phyloP scores from a whole-genome alignment of 2,113 vertebrate genomes.

The Cephalophus harveyi region DNA sequence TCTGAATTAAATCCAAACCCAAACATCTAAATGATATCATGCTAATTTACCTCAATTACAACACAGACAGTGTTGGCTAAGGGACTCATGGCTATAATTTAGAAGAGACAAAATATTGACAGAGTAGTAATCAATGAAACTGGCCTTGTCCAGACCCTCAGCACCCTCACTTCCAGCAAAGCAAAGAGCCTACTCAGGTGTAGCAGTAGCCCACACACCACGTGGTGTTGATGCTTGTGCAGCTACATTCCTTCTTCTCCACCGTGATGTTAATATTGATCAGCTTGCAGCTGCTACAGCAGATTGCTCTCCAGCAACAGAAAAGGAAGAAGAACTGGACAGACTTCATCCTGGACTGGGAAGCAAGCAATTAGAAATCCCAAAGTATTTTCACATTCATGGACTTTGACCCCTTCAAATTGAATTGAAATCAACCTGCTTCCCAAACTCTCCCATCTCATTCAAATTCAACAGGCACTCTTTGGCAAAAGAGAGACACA shows the following conservation, averaged over 20 bases:
- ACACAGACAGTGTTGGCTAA: not conserved
- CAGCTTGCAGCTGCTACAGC: slow-evolving; percentile 79
- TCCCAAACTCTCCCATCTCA: not conserved
- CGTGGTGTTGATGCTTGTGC: slow-evolving; percentile 82
- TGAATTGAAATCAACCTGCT: not conserved
- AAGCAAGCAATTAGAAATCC: slow-evolving; percentile 26
- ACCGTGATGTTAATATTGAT: slow-evolving; percentile 85
- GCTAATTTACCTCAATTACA: slow-evolving; percentile 10
- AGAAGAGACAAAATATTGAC: not conserved
- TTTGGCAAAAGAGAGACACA: not conserved
- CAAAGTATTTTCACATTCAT: not conserved
- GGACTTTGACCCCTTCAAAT: not conserved
- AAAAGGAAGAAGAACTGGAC: slow-evolving; percentile 82
- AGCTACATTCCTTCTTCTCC: slow-evolving; percentile 88
- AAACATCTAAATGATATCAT: slow-evolving; percentile 16
- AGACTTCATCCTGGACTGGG: slow-evolving; percentile 79
- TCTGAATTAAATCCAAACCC: slow-evolving; percentile 12
- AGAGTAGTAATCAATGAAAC: not conserved
- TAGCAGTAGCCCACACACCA: slow-evolving; percentile 88
- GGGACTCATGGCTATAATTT: not conserved
- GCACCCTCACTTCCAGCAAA: not conserved
- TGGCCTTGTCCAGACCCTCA: not conserved
- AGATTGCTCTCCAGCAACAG: slow-evolving; percentile 81
- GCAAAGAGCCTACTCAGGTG: slow-evolving; percentile 80
- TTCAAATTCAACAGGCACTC: not conserved